A percentile compares a stretch with the other conserved stretches of the same genome.
phyloP scores from a whole-genome alignment of 37 sponge, comb jelly and placozoan genomes.

The Oscarella lobularis region DNA sequence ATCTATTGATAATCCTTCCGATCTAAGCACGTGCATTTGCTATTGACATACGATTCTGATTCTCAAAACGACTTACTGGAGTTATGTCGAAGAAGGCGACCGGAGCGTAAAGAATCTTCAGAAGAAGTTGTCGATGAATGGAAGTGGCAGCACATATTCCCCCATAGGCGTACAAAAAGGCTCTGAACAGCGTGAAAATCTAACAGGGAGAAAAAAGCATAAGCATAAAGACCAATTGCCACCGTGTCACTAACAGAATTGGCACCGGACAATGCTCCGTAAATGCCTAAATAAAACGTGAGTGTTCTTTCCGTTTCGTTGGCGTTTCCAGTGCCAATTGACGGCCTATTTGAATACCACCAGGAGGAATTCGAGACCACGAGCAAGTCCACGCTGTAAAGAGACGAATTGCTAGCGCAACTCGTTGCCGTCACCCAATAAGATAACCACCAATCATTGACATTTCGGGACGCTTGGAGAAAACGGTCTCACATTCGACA shows the following conservation, averaged over 20 bases:
- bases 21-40: neutral
- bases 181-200: slow-evolving; percentile 84
- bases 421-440: slow-evolving; percentile 51
- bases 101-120: slow-evolving; percentile 56
- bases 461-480: slow-evolving; percentile 58
- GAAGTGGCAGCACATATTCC: slow-evolving; percentile 78
- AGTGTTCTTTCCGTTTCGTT: slow-evolving; percentile 13
- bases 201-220: neutral
- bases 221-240: neutral
- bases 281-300: slow-evolving; percentile 69
- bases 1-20: slow-evolving; percentile 33
- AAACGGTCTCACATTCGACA: too few relatives aligned
- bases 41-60: too few relatives aligned
- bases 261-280: slow-evolving; percentile 68
- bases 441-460: slow-evolving; percentile 77
- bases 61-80: slow-evolving; percentile 45
- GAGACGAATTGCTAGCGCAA: neutral
- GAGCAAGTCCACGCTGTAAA: slow-evolving; percentile 1
- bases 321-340: neutral
- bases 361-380: neutral
- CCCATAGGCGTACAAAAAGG: slow-evolving; percentile 88
- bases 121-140: slow-evolving; percentile 60
- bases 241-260: slow-evolving; percentile 46
- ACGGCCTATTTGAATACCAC: too few relatives aligned
- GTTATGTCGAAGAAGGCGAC: slow-evolving; percentile 82